Base-by-base conservation (phyloP, 2,888 invertebrate genomes). In the Doris montereyensis region DNA sequence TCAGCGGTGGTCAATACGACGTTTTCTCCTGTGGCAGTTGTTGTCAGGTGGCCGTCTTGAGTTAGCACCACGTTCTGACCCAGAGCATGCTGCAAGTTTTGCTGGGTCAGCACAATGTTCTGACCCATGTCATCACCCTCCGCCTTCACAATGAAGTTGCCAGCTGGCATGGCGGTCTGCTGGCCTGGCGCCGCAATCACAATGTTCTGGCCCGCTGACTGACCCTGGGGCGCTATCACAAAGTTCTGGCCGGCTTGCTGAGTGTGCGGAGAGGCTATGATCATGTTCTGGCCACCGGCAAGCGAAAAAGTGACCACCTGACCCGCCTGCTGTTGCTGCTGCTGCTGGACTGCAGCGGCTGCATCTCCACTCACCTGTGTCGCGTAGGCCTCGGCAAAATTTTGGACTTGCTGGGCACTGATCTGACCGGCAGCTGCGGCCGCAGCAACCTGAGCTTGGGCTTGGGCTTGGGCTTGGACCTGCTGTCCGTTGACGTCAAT, bases 211-310 rank as follows among this genome's bases (percentile, higher is more conserved):
- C 30, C 70, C 17, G 70, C 65, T 30, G 34, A 13, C 41, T 70
- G 79, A 1, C 80, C 76, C 21, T 80, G 75, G 0, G 81, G 77
- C 3, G 79, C 76, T 72, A 80, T 79, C 35, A 82, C 77, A 57
- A 77, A 80, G 67, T 82, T 80, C 75, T 79, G 75, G 13, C 78
- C 82, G 1, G 81, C 75, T 32, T 80, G 80, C 78, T 82, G 82
- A 8, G 78, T 74, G 26, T 80, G 78, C 0, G 82, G 82, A 28
- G 82, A 82, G 4, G 82, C 82, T 34, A 82, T 82, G 71, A 82
- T 82, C 76, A 82, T 80, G 24, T 82, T 82, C 74, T 82, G 82
- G 34, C 82, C 82, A 26, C 75, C 75, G 26, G 79, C 75, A n/a
- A 82, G 72, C 0, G 82, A 78, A 68, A 82, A 82, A 0, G 82